Conservation (phyloP, 2,113 vertebrate species). For the Ptyas mucosa region DNA sequence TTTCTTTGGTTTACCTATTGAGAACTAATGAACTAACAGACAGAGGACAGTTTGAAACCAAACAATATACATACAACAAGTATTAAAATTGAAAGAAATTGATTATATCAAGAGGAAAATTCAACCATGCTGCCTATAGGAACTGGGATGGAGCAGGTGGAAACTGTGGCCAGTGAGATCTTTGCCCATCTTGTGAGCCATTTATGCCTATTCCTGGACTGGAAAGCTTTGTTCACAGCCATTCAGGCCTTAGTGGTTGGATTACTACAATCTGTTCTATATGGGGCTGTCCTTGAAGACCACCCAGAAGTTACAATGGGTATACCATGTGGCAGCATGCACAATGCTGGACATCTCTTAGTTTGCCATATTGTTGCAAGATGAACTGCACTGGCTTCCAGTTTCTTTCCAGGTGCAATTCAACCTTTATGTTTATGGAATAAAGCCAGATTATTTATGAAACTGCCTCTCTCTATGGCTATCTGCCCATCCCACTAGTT, state of each 20-base stretch:
- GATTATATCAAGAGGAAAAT: not conserved
- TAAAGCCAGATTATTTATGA: not conserved
- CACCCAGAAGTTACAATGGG: not conserved
- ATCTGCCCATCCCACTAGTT: not conserved
- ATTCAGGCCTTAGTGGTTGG: not conserved
- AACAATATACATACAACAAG: not conserved
- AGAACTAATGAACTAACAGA: not conserved
- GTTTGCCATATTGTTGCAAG: not conserved
- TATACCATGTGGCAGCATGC: not conserved
- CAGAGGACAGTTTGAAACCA: not conserved
- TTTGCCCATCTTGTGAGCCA: not conserved
- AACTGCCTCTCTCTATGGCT: not conserved
- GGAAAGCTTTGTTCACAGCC: not conserved
- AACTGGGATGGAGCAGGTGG: not conserved
- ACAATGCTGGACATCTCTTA: not conserved
- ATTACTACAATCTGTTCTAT: not conserved
- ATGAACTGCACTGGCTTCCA: not conserved
- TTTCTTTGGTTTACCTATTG: not conserved
- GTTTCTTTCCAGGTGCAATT: not conserved
- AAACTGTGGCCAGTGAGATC: not conserved
- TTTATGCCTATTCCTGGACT: not conserved
- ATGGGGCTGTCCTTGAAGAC: not conserved
- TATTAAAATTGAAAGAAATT: not conserved
- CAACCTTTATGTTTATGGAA: not conserved
- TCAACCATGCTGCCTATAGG: not conserved